Percentiles rank a stretch among this genome's conserved stretches.
These are phyloP conservation scores for Chloroceryle aenea DNA, from an alignment of 2,113 vertebrate species.

Conservation along the genomic window DNA sequence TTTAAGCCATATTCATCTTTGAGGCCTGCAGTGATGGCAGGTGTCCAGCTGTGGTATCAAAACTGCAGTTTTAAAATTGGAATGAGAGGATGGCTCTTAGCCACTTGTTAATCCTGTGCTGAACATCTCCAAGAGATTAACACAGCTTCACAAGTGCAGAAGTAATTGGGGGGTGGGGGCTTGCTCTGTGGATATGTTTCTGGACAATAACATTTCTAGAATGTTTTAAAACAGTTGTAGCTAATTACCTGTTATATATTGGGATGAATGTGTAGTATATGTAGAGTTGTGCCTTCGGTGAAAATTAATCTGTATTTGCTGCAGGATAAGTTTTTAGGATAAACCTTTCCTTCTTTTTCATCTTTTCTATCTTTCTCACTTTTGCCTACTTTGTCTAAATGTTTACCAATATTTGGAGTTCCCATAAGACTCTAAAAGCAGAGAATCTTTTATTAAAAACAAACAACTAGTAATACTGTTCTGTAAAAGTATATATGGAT, in stretches of 20 bases:
- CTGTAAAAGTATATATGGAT: neutral
- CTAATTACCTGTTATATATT: neutral
- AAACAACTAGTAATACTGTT: neutral
- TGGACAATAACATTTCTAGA: neutral
- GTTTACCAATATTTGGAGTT: neutral
- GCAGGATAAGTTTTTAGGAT: neutral
- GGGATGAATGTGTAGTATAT: neutral
- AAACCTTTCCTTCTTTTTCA: neutral
- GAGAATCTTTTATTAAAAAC: neutral
- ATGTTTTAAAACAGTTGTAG: neutral
- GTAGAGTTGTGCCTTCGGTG: neutral
- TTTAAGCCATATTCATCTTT: neutral
- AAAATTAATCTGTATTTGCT: conserved; percentile 8
- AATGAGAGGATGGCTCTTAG: conserved; percentile 48
- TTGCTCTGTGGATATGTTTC: neutral
- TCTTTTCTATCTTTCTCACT: neutral
- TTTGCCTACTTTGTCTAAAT: neutral
- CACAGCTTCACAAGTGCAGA: neutral
- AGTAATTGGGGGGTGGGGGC: rapidly evolving
- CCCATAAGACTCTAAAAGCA: neutral
- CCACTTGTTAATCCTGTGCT: conserved; percentile 22
- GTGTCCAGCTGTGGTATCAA: conserved; percentile 65
- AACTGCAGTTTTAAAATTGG: conserved; percentile 35
- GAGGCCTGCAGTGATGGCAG: conserved; percentile 72
- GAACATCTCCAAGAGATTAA: conserved; percentile 52